Base-by-base conservation (phyloP, 2,113 vertebrate species). In the Callaeas wilsoni region DNA sequence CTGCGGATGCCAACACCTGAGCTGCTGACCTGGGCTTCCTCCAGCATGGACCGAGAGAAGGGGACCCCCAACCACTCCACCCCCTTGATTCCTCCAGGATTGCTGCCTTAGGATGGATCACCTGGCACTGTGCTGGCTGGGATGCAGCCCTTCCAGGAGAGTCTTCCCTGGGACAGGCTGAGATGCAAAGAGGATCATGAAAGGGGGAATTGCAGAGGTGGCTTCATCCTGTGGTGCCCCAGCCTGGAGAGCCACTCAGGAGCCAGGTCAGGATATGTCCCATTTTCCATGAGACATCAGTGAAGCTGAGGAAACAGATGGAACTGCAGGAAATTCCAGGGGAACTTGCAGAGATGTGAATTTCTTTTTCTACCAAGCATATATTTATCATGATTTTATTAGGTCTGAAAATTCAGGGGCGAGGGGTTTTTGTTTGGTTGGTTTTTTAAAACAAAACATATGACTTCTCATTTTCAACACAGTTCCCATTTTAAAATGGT, bases 41-140 rank as follows among this genome's bases (percentile, higher is more conserved):
- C 26, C 81, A 49, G 37, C 1, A 0, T 12, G 22, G 75, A 29
- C 26, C 0, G 1, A 80, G 37, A 89, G 33, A 77, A 57, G 26
- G 27, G 9, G 10, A 41, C 0, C 1, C n/a, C 64, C 0, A 3
- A 6, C 5, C 12, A 4, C 1, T 1, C 1, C 3, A 41, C 14
- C 6, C 9, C 33, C n/a, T 8, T 3, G 0, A 6, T 46, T 65
- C 49, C 44, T 30, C 15, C 14, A 21, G 53, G n/a, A 29, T 21
- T 2, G 0, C 30, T 56, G 62, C 6, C 2, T 56, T 19, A 41
- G 71, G 41, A 15, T 47, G 27, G 12, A 60, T 49, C 55, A 29
- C 9, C 27, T 9, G 2, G 1, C 0, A 1, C 60, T 25, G 41
- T 44, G 26, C 37, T 0, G 3, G 13, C 42, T n/a, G 52, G 29